Evolutionary conservation across 2,888 invertebrate species (phyloP).

Genomic region (Lasioglossum villosulum): DNA sequence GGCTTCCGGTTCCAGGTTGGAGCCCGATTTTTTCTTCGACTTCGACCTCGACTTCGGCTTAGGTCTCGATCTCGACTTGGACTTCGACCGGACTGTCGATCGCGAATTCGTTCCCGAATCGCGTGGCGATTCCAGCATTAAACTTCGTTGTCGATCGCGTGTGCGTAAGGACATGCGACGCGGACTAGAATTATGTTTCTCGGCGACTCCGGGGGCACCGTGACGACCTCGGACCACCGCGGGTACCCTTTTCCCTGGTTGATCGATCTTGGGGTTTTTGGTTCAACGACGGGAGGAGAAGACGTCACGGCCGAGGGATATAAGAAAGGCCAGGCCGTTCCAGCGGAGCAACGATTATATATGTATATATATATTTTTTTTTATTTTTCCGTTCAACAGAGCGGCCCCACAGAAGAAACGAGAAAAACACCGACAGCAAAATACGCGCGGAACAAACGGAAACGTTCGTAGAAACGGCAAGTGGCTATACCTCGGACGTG

Average conservation of each 20-base stretch:
- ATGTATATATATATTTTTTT: not conserved
- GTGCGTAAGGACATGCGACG: conserved; percentile 23
- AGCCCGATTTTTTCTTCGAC: not conserved
- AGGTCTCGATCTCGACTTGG: not conserved
- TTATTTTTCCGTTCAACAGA: not conserved
- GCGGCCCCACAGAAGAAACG: not conserved
- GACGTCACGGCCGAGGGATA: not conserved
- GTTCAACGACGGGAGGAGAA: not conserved
- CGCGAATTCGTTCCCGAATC: not conserved
- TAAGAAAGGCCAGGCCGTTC: not conserved
- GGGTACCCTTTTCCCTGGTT: not conserved
- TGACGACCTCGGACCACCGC: not conserved
- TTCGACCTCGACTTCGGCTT: not conserved
- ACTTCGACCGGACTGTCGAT: not conserved
- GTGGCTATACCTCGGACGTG: conserved; percentile 80
- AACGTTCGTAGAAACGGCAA: conserved; percentile 68
- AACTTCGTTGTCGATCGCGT: conserved; percentile 10
- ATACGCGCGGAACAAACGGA: not conserved
- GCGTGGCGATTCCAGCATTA: not conserved
- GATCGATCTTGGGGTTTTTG: conserved; percentile 4
- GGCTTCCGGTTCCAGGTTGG: conserved; percentile 7
- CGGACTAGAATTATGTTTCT: not conserved
- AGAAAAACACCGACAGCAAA: conserved; percentile 16
- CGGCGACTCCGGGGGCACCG: not conserved
- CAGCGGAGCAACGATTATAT: not conserved